A percentile compares a stretch with the other conserved stretches of the same genome.
These are phyloP conservation scores for Alexandromys fortis DNA, from an alignment of 2,113 vertebrate genomes.

Conservation along the genomic window DNA sequence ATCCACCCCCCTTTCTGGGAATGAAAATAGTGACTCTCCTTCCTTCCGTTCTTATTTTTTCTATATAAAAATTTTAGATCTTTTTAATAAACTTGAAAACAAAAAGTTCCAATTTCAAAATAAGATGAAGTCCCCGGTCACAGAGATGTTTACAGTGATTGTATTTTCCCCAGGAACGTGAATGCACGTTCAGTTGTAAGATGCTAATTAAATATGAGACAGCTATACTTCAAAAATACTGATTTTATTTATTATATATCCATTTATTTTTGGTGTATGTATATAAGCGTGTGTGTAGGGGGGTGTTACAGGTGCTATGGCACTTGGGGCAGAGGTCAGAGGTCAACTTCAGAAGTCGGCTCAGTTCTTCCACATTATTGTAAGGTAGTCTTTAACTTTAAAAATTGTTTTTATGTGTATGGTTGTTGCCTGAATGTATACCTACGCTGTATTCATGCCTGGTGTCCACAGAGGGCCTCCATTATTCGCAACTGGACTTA, in stretches of 20 bases:
- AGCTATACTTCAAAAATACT: background rate
- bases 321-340: no score
- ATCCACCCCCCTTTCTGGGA: background rate
- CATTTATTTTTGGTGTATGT: background rate
- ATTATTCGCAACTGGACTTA: background rate
- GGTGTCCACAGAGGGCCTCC: background rate
- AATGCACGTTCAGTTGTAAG: constrained; percentile 92
- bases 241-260: background rate
- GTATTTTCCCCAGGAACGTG: constrained; percentile 93
- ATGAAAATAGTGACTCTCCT: background rate
- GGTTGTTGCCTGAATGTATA: background rate
- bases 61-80: background rate
- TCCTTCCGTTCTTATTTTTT: background rate
- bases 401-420: background rate
- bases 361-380: background rate
- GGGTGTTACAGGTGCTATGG: background rate
- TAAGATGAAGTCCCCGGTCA: constrained; percentile 88
- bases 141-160: constrained; percentile 92
- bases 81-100: constrained; percentile 92
- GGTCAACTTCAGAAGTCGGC: background rate
- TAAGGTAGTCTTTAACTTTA: background rate
- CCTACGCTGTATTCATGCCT: no score
- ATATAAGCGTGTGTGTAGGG: background rate
- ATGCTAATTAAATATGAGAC: constrained; percentile 92
- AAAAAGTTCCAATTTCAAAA: constrained; percentile 90